Base-by-base conservation (phyloP, 2,797 vertebrate species). In the Lepilemur ruficaudatus region DNA sequence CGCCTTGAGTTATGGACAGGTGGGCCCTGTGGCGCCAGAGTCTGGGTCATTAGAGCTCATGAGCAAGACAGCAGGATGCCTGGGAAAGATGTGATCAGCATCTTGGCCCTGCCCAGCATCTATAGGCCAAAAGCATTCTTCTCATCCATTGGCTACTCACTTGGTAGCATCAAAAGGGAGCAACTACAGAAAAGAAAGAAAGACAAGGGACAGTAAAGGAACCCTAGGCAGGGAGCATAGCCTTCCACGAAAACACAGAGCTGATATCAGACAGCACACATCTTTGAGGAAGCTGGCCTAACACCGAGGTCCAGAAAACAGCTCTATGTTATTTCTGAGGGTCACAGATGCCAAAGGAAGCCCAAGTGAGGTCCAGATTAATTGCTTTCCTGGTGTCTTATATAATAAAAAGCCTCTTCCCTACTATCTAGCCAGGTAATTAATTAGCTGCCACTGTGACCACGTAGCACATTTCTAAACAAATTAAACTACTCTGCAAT, bases 361-460 rank as follows among this genome's bases (percentile, higher is more conserved):
- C 28, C 72, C 41, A 72, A 38, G 46, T 15, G 10, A 94, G 65
- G 70, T 23, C n/a, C 50, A 86, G 70, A 41, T 43, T 61, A 69
- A 70, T 1, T 84, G 63, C 15, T 80, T 70, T 83, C 89, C 48
- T 80, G 38, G 50, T 43, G 38, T 67, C 35, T 35, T 46, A 32
- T 7, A 41, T 38, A 87, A 63, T 32, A 86, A 87, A 94, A 95
- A 67, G 18, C 12, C 9, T 55, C 35, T 23, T 38, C n/a, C 43
- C 76, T n/a, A 57, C 46, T 41, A 11, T 28, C 46, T 72, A 65
- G 50, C 57, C 57, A 55, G 85, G 43, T 28, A 86, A 88, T 84
- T 70, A 94, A 6, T 93, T 35, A 84, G 85, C 89, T 75, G 76
- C 46, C 91, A 91, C 35, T 83, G n/a, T 57, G 75, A 89, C 59